Base-by-base conservation (phyloP, 2,888 invertebrate genomes). In the Ctenicera cuprea region DNA sequence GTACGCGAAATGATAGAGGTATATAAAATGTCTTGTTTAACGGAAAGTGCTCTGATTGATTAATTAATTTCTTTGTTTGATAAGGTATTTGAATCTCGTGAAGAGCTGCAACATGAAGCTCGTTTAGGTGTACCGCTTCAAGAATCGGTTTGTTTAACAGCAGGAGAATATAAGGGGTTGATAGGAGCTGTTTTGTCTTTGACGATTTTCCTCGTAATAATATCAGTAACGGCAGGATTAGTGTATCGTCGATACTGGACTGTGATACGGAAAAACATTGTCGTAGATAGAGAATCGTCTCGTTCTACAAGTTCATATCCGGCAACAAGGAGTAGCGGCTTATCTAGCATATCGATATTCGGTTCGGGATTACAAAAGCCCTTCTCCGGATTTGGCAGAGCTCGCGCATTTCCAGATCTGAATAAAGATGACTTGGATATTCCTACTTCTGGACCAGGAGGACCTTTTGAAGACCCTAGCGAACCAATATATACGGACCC, bases 401-500 rank as follows among this genome's bases (percentile, higher is more conserved):
- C 84, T 1, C 77, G 84, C 5, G 83, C 85, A 69, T 85, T 86
- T 71, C 85, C 86, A 0, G 81, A 81, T 65, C 76, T 85, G 50
- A 79, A 83, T 26, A 85, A 83, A 64, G 81, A 83, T 30, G 84
- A 84, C 65, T 68, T 83, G n/a, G 86, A 86, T 18, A 83, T 84
- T 61, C 83, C 85, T 0, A 78, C 80, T 71, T 77, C 82, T 54
- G 85, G 78, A 75, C 83, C 86, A 3, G 86, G 85, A 18, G 87
- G 87, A 14, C 84, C 85, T 63, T 95, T 95, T 83, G 95, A 94
- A 84, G 95, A 97, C 85, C 96, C 96, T 41, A 96, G 96, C 84
- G 97, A 97, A 85, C 96, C 97, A 0, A 97, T 97, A 81, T 97
- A 97, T 87, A 96, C 96, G 0, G 96, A 97, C 87, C 96, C 96